Conservation (phyloP, 2,888 invertebrate species). For the Coecobrya sp. region DNA sequence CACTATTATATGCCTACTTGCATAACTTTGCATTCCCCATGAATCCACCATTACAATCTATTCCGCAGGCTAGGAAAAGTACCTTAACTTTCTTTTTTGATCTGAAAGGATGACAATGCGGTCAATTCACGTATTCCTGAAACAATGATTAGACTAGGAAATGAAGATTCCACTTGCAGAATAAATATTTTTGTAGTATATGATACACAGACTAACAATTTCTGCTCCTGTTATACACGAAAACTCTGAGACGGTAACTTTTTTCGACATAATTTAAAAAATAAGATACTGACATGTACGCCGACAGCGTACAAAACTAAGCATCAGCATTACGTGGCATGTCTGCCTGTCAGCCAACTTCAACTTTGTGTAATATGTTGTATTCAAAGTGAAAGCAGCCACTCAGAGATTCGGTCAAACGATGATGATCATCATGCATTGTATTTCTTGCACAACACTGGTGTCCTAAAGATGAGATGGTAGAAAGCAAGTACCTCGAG, state of each 20-base stretch:
- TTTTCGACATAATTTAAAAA: background rate
- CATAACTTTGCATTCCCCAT: background rate
- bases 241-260: conserved; percentile 30
- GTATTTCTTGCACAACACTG: conserved; percentile 21
- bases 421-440: conserved; percentile 2
- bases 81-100: background rate
- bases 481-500: conserved; percentile 1
- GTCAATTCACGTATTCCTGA: background rate
- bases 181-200: conserved; percentile 4
- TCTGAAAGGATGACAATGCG: background rate
- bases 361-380: conserved; percentile 11
- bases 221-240: background rate
- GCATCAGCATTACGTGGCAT: background rate
- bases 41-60: background rate
- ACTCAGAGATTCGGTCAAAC: conserved; percentile 54
- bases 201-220: background rate
- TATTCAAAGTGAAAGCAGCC: conserved; percentile 6
- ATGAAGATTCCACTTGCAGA: background rate
- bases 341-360: conserved; percentile 31
- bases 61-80: background rate
- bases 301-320: conserved; percentile 39
- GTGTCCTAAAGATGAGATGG: conserved; percentile 1
- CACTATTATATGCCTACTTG: no score
- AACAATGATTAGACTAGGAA: background rate
- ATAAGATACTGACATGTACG: conserved; percentile 55